Percentiles rank a stretch among this genome's conserved stretches.
phyloP scores from a whole-genome alignment of 23 tunicate species.

The Phallusia fumigata region DNA sequence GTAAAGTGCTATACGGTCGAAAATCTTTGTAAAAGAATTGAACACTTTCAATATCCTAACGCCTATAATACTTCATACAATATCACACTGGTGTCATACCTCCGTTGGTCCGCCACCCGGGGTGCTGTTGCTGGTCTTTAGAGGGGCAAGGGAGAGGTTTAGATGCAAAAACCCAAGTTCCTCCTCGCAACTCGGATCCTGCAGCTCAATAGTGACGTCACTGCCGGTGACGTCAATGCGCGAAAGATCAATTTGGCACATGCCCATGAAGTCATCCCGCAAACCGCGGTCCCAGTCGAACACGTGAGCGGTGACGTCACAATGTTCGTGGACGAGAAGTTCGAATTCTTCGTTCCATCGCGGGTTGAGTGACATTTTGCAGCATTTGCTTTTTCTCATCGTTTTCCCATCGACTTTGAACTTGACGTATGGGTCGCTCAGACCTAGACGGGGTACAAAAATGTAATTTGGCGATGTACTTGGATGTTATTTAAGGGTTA shows the following conservation, averaged over 20 bases:
- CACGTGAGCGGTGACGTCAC: slow-evolving; percentile 32
- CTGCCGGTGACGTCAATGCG: slow-evolving; percentile 8
- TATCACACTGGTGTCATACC: too few relatives aligned
- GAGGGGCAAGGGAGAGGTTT: slow-evolving; percentile 6
- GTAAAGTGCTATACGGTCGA: too few relatives aligned
- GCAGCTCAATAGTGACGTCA: slow-evolving; percentile 42
- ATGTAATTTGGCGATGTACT: neutral
- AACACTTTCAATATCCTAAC: too few relatives aligned
- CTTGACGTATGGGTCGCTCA: slow-evolving; percentile 92
- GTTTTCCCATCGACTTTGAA: slow-evolving; percentile 59
- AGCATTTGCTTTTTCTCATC: slow-evolving; percentile 43
- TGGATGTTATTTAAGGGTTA: too few relatives aligned
- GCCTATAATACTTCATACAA: too few relatives aligned
- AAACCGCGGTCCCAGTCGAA: slow-evolving; percentile 57
- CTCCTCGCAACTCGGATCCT: slow-evolving; percentile 38
- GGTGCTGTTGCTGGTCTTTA: neutral
- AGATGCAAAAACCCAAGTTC: slow-evolving; percentile 62
- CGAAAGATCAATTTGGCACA: slow-evolving; percentile 17
- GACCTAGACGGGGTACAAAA: slow-evolving; percentile 31
- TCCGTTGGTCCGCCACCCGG: neutral
- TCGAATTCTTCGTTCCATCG: slow-evolving; percentile 72
- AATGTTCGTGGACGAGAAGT: neutral
- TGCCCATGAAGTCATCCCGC: slow-evolving; percentile 71
- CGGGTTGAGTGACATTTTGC: slow-evolving; percentile 66
- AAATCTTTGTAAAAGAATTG: too few relatives aligned